Evolutionary conservation across 2,888 invertebrate genomes (phyloP), one percentile per base, ranked within the genome.

Genomic region (Pyrgus malvae): DNA sequence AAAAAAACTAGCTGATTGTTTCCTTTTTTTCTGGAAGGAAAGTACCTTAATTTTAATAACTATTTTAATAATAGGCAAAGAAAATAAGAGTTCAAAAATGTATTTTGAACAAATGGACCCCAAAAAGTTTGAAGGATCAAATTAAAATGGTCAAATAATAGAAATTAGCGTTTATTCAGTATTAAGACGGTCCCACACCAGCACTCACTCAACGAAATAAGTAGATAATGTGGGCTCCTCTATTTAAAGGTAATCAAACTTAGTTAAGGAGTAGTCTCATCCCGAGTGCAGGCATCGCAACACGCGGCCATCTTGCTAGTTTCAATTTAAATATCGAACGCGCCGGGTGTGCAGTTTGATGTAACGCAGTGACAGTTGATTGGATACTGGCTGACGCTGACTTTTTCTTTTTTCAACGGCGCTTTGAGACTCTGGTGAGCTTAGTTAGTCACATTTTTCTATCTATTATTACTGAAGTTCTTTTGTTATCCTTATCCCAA

Each of bases 191-290:
- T 73, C 74, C 73, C 76, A 80, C 78, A 81, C 74, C 66, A 76
- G 76, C 74, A 66, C 75, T 76, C 76, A 75, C 78, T 87, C 86
- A 90, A 91, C 91, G 80, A 79, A 90, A 86, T 91, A 90, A 90
- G 89, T 90, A 91, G 90, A 91, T 91, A 90, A 90, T 87, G 78
- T 86, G 84, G 80, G 84, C 83, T 83, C 80, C 80, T 82, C 92
- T 92, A 92, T 92, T 92, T 92, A 92, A 92, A 91, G 90, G 89
- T 92, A 92, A 92, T 92, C 92, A 92, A 91, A 87, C 79, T 83
- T 88, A 78, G 90, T 92, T 92, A 92, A 89, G 89, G 85, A 88
- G 82, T 84, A 92, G 92, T 92, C 91, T 74, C 80, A 74, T 76
- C 69, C 68, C 76, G 74, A 82, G 84, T 88, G 83, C 84, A 69